A percentile compares a stretch with the other conserved stretches of the same genome.
These are phyloP conservation scores for Tyrophagus putrescentiae DNA, from an alignment of 1,140 invertebrate genomes.

Conservation along the genomic window DNA sequence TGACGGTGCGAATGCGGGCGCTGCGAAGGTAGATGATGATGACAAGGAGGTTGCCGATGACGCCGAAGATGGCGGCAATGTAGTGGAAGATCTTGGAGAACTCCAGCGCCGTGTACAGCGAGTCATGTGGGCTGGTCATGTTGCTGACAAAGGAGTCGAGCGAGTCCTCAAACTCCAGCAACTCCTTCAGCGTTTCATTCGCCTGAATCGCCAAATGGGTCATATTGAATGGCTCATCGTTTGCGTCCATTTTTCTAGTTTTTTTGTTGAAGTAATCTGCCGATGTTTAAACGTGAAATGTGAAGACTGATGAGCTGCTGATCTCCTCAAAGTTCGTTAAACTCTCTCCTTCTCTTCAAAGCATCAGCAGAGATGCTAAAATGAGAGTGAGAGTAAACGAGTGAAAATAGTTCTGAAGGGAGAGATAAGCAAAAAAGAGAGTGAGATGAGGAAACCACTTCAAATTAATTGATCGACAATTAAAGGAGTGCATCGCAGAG, in stretches of 20 bases:
- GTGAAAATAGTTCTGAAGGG: too few species aligned
- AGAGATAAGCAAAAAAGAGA: too few species aligned
- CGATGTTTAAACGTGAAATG: too few species aligned
- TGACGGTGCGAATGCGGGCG: constrained; percentile 6
- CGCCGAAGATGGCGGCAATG: constrained; percentile 12
- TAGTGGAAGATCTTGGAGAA: constrained; percentile 20
- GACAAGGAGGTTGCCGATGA: constrained; percentile 15
- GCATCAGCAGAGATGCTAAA: too few species aligned
- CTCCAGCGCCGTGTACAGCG: constrained; percentile 13
- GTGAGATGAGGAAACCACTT: too few species aligned
- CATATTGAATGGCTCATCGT: constrained; percentile 16
- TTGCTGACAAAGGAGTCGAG: neutral
- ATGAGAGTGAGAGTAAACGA: too few species aligned
- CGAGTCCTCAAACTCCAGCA: constrained; percentile 15
- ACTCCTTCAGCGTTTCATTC: constrained; percentile 20
- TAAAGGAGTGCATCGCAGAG: too few species aligned
- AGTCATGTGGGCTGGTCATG: neutral
- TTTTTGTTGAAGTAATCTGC: neutral
- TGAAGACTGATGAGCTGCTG: too few species aligned
- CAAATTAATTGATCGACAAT: too few species aligned
- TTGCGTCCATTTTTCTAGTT: neutral
- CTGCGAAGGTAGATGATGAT: constrained; percentile 4
- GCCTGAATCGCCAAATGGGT: constrained; percentile 20
- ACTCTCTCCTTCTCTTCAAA: too few species aligned
- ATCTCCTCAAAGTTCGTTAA: too few species aligned